These are phyloP conservation scores for Cosmia pyralina DNA, from an alignment of 2,888 invertebrate species.

Conservation along the genomic window DNA sequence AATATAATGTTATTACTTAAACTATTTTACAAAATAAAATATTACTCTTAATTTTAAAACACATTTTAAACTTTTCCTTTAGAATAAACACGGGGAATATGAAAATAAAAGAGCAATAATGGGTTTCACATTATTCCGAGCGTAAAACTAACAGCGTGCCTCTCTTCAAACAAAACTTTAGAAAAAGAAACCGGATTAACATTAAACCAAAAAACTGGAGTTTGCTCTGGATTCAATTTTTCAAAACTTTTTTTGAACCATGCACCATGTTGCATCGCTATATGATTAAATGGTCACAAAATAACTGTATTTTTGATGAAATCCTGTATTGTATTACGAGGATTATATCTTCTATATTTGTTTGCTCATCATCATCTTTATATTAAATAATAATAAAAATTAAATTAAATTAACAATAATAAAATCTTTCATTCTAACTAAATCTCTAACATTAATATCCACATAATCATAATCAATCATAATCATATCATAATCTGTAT, in stretches of 20 bases:
- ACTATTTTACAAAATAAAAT: slow-evolving; percentile 39
- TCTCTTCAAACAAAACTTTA: background rate
- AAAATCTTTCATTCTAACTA: background rate
- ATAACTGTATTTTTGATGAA: background rate
- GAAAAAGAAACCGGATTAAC: background rate
- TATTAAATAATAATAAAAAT: no score
- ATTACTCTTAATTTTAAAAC: slow-evolving; percentile 18
- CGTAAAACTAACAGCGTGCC: background rate
- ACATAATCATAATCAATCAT: no score
- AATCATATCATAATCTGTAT: slow-evolving; percentile 7
- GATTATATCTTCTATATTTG: background rate
- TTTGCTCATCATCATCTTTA: no score
- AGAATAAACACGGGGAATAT: slow-evolving; percentile 1
- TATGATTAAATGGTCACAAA: no score
- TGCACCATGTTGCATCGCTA: no score
- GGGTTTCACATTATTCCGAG: background rate
- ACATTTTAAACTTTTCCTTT: background rate
- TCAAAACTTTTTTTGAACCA: background rate
- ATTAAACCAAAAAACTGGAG: background rate
- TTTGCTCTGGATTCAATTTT: background rate
- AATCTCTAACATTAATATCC: slow-evolving; percentile 20
- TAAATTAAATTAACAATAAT: no score
- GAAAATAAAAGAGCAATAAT: slow-evolving; percentile 36
- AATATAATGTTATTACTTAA: slow-evolving; percentile 52
- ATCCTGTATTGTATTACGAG: background rate